phyloP scores from a whole-genome alignment of 2,113 vertebrate species.

The Equus przewalskii region DNA sequence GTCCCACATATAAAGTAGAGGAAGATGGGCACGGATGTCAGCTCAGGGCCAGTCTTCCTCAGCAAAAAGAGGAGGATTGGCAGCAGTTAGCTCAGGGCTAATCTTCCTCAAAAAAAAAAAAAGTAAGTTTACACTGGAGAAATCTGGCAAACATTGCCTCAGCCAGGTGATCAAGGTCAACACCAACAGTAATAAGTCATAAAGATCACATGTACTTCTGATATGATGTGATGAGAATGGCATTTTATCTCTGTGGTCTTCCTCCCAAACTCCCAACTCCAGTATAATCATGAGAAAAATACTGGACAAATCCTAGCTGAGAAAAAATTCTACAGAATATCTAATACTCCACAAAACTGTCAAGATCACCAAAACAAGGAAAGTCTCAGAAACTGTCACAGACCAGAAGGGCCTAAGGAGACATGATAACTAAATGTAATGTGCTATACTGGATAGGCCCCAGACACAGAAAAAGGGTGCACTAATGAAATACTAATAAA shows the following conservation, averaged over 20 bases:
- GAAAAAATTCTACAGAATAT: background rate
- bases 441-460: background rate
- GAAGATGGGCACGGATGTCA: too few species aligned
- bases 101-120: too few species aligned
- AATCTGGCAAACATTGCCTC: background rate
- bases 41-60: too few species aligned
- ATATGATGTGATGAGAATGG: background rate
- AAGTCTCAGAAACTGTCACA: background rate
- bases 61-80: too few species aligned
- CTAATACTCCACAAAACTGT: background rate
- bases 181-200: background rate
- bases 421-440: background rate
- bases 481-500: constrained; percentile 7
- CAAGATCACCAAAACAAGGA: background rate
- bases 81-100: too few species aligned
- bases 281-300: constrained; percentile 13
- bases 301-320: background rate
- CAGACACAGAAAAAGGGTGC: background rate
- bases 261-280: background rate
- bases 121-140: background rate
- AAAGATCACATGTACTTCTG: background rate
- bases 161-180: background rate
- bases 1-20: too few species aligned
- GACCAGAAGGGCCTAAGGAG: background rate
- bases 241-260: background rate